A percentile compares a stretch with the other conserved stretches of the same genome.
These are phyloP conservation scores for Trachurus trachurus DNA, from an alignment of 2,797 vertebrate species.

Conservation along the genomic window DNA sequence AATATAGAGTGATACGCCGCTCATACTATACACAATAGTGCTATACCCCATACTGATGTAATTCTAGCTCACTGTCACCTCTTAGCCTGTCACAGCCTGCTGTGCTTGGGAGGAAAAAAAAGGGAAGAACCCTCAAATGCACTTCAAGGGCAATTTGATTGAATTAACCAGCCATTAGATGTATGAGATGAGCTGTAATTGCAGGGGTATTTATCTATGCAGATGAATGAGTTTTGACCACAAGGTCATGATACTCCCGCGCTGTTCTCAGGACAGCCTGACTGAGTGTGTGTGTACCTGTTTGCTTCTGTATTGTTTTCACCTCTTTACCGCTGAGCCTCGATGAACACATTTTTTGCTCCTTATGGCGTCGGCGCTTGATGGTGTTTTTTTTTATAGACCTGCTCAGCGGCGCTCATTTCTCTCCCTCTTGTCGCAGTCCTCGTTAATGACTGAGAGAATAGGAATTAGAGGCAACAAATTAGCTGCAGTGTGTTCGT, in stretches of 20 bases:
- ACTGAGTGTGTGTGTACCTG: constrained; percentile 14
- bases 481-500: constrained; percentile 67
- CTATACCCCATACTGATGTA: constrained; percentile 59
- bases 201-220: constrained; percentile 74
- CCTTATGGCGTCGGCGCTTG: constrained; percentile 32
- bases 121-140: constrained; percentile 64
- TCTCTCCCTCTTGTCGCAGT: constrained; percentile 56
- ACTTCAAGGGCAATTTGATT: constrained; percentile 75
- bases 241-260: constrained; percentile 51
- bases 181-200: constrained; percentile 77
- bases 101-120: constrained; percentile 34
- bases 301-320: constrained; percentile 44
- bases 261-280: constrained; percentile 19
- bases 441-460: constrained; percentile 72
- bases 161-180: constrained; percentile 81
- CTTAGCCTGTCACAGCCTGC: constrained; percentile 58
- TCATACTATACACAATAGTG: constrained; percentile 61
- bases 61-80: constrained; percentile 62
- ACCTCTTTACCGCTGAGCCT: constrained; percentile 22
- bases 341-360: constrained; percentile 31
- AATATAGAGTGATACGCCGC: constrained; percentile 65
- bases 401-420: constrained; percentile 47
- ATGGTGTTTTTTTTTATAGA: constrained; percentile 48
- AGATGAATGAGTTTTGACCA: constrained; percentile 70
- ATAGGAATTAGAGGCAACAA: constrained; percentile 72